phyloP scores from a whole-genome alignment of 1,140 invertebrate genomes.

The Calosoma granatense region DNA sequence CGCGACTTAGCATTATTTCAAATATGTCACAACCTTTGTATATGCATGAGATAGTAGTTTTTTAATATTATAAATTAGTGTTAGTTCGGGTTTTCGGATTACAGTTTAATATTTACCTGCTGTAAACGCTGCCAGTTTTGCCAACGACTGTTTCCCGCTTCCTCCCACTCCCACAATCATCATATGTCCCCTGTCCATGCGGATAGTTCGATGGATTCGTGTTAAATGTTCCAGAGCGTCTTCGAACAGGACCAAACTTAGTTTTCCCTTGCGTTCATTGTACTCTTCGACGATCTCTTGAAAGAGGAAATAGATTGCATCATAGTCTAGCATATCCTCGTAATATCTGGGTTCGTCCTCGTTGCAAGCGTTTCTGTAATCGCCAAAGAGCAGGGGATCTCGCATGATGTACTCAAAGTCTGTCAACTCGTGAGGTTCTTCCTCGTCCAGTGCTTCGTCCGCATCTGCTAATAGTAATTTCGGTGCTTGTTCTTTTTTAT shows the following conservation, averaged over 20 bases:
- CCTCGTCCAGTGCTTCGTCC: conserved; percentile 35
- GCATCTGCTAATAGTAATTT: conserved; percentile 21
- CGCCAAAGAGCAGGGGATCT: conserved; percentile 78
- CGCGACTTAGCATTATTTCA: conserved; percentile 68
- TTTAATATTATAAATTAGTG: background rate
- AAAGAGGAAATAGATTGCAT: conserved; percentile 72
- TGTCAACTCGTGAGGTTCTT: conserved; percentile 33
- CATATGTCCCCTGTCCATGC: conserved; percentile 75
- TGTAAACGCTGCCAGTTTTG: conserved; percentile 60
- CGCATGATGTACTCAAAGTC: conserved; percentile 58
- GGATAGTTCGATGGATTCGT: conserved; percentile 61
- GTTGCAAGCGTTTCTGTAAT: conserved; percentile 70
- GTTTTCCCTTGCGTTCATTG: conserved; percentile 55
- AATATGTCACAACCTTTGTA: conserved; percentile 67
- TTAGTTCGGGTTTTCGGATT: no score
- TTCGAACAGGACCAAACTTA: conserved; percentile 79
- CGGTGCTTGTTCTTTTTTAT: conserved; percentile 33
- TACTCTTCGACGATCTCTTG: conserved; percentile 83
- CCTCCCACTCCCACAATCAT: conserved; percentile 79
- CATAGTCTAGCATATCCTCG: conserved; percentile 82
- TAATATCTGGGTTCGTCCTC: conserved; percentile 69
- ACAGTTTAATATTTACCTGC: conserved; percentile 45
- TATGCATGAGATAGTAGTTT: conserved; percentile 3
- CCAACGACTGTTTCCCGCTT: conserved; percentile 69
- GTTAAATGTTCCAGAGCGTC: conserved; percentile 84